These are phyloP conservation scores for Propithecus coquereli DNA, from an alignment of 2,113 vertebrate genomes.

Conservation along the genomic window DNA sequence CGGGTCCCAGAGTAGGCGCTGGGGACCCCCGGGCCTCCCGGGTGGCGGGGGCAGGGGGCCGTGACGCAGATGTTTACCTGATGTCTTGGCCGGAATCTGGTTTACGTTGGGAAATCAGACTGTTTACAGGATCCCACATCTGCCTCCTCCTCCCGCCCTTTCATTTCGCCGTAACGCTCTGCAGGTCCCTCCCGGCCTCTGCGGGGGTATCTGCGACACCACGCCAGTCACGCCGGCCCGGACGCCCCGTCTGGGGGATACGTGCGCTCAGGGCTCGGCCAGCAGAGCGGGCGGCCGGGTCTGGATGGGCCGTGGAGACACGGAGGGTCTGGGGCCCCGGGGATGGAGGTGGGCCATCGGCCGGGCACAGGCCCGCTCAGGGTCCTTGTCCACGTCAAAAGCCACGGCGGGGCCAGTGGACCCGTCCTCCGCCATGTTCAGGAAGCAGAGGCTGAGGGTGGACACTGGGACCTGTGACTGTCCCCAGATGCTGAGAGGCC, in stretches of 20 bases:
- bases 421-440: accelerated
- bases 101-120: conserved; percentile 56
- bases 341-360: accelerated
- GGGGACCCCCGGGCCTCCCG: conserved; percentile 39
- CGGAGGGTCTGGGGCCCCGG: neutral
- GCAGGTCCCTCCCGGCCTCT: neutral
- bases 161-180: neutral
- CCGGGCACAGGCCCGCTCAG: accelerated
- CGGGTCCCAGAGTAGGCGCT: conserved; percentile 51
- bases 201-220: neutral
- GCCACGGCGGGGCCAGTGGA: accelerated
- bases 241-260: neutral
- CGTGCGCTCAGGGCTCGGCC: neutral
- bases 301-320: accelerated
- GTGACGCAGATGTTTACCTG: conserved; percentile 56
- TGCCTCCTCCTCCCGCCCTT: neutral
- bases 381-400: accelerated
- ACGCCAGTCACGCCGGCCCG: neutral
- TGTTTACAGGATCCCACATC: conserved; percentile 56
- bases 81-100: conserved; percentile 49
- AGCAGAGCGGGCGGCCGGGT: neutral
- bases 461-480: accelerated
- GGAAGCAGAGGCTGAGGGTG: neutral
- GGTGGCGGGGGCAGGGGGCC: neutral
- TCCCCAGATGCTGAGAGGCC: accelerated